phyloP scores from a whole-genome alignment of 1,140 invertebrate genomes.

The Philotrypesis tridentata region DNA sequence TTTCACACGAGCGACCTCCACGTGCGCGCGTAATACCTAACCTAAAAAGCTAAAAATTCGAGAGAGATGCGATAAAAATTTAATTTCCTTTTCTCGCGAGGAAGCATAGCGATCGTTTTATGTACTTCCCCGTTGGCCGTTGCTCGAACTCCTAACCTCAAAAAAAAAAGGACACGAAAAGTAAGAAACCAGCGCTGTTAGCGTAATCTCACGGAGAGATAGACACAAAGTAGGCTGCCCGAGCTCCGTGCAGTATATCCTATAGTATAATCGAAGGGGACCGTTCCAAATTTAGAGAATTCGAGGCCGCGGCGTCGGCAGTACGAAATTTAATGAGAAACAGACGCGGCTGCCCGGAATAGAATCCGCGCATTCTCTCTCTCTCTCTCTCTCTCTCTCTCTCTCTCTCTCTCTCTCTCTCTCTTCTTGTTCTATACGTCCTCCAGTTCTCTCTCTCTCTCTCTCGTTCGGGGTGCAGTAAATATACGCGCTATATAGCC shows the following conservation, averaged over 20 bases:
- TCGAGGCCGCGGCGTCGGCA: background rate
- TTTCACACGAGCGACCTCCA: too few species aligned
- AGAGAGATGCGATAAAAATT: too few species aligned
- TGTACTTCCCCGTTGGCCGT: too few species aligned
- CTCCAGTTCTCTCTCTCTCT: background rate
- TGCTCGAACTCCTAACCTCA: too few species aligned
- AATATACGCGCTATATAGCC: background rate
- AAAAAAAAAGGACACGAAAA: too few species aligned
- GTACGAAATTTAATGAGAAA: constrained; percentile 72
- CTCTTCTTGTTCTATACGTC: background rate
- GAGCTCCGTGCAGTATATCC: background rate
- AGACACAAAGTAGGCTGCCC: background rate
- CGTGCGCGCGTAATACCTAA: too few species aligned
- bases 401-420: background rate
- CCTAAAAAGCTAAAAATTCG: too few species aligned
- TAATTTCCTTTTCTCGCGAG: too few species aligned
- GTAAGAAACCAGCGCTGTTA: too few species aligned
- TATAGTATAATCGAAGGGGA: constrained; percentile 48
- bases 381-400: background rate
- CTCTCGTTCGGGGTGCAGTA: background rate
- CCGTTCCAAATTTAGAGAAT: constrained; percentile 70
- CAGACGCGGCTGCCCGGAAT: constrained; percentile 69
- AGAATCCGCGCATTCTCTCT: constrained; percentile 53
- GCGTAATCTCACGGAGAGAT: background rate
- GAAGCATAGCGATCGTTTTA: too few species aligned